A percentile compares a stretch with the other conserved stretches of the same genome.
Evolutionary conservation across 2,113 vertebrate genomes (phyloP).

Genomic region (Kryptolebias marmoratus): DNA sequence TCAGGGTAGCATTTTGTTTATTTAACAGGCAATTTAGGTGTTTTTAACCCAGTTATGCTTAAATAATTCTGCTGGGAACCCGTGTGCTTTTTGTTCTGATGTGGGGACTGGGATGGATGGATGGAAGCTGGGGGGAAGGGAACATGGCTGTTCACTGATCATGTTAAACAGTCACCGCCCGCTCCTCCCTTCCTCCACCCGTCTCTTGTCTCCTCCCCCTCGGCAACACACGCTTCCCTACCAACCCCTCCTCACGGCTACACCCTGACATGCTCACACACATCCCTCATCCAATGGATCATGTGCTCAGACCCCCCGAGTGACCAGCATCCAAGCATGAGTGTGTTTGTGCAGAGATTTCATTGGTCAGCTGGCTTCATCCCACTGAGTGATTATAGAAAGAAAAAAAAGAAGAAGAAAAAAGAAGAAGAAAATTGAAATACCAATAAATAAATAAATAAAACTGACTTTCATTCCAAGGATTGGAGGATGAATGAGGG

Average conservation of each 20-base stretch:
- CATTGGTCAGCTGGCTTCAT: conserved; percentile 59
- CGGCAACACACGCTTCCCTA: conserved; percentile 18
- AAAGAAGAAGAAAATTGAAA: no score
- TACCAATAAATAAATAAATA: no score
- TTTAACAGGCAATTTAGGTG: neutral
- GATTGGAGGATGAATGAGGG: conserved; percentile 20
- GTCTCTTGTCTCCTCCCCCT: conserved; percentile 51
- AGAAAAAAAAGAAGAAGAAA: neutral
- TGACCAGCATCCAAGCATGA: conserved; percentile 3
- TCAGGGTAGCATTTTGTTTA: no score
- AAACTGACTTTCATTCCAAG: conserved; percentile 41
- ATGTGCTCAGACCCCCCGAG: conserved; percentile 33
- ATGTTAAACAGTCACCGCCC: conserved; percentile 74
- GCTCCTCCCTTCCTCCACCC: conserved; percentile 56
- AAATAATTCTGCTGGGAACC: conserved; percentile 49
- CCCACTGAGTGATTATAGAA: conserved; percentile 62
- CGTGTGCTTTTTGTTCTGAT: conserved; percentile 39
- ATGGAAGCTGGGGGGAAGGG: conserved; percentile 63
- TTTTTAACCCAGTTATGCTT: conserved; percentile 60
- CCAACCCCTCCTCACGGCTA: conserved; percentile 36
- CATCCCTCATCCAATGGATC: conserved; percentile 41
- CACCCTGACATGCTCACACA: conserved; percentile 63
- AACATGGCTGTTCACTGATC: conserved; percentile 72
- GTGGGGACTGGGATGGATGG: conserved; percentile 37
- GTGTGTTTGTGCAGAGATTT: conserved; percentile 7